Percentiles rank a stretch among this genome's conserved stretches.
Evolutionary conservation across 2,113 vertebrate species (phyloP).

Genomic region (Etheostoma cragini): DNA sequence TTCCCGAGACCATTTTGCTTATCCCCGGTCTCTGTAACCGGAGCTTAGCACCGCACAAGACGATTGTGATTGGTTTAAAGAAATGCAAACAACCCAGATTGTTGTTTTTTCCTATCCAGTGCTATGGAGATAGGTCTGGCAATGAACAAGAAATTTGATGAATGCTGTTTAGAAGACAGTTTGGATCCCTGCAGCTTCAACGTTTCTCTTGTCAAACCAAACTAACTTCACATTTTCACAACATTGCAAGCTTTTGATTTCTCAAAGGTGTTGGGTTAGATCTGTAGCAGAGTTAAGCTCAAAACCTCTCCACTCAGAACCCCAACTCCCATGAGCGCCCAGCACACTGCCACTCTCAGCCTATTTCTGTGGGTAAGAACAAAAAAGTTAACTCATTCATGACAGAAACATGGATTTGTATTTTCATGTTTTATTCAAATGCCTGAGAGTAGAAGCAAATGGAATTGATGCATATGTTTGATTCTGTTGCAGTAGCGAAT

Average conservation of each 20-base stretch:
- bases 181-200: background rate
- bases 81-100: no score
- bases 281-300: slow-evolving; percentile 19
- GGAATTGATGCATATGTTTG: background rate
- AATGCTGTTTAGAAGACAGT: background rate
- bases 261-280: background rate
- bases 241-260: slow-evolving; percentile 8
- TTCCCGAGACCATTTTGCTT: no score
- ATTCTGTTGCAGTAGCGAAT: background rate
- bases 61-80: no score
- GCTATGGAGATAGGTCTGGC: no score
- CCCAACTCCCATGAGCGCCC: slow-evolving; percentile 35
- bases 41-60: no score
- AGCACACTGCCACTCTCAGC: slow-evolving; percentile 13
- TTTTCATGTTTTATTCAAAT: slow-evolving; percentile 14
- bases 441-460: background rate
- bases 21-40: no score
- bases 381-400: slow-evolving; percentile 7
- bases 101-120: no score
- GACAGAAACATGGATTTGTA: background rate
- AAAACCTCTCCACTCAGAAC: slow-evolving; percentile 35
- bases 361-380: slow-evolving; percentile 8
- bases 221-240: background rate
- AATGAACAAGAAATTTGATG: background rate
- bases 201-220: background rate